Conservation (phyloP, 2,888 invertebrate species). For the Volucella zonaria region DNA sequence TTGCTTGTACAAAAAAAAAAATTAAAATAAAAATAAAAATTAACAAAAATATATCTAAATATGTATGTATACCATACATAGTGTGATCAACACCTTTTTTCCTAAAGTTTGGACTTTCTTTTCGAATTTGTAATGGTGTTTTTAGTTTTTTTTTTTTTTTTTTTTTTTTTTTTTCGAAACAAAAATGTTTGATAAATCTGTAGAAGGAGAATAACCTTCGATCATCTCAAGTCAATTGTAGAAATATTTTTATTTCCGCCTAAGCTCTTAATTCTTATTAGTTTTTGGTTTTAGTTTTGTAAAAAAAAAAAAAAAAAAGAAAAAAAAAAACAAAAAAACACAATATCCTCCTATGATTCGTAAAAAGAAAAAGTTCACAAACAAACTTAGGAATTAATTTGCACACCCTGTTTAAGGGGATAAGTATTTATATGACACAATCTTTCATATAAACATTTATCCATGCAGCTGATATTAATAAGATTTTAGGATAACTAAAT, state of each 20-base stretch:
- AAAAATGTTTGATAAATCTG: neutral
- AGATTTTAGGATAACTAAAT: conserved; percentile 47
- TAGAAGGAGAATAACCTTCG: neutral
- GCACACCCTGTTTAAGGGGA: conserved; percentile 30
- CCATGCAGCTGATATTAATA: conserved; percentile 36
- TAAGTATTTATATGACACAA: conserved; percentile 38
- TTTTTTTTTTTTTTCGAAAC: neutral
- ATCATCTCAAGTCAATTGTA: conserved; percentile 58
- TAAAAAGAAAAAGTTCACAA: conserved; percentile 21
- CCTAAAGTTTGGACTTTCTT: conserved; percentile 18
- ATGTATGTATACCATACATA: conserved; percentile 13
- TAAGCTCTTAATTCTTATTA: neutral
- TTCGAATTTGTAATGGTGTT: conserved; percentile 21
- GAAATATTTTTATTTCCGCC: conserved; percentile 33
- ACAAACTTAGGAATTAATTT: conserved; percentile 36
- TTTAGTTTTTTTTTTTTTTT: neutral
- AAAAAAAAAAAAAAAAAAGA: neutral
- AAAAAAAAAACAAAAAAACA: neutral
- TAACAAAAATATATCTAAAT: conserved; percentile 3
- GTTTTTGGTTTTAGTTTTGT: too few species aligned
- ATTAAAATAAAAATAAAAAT: conserved; percentile 1
- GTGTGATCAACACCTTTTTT: conserved; percentile 40
- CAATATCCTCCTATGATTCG: conserved; percentile 14
- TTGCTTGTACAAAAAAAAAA: conserved; percentile 36
- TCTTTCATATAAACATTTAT: conserved; percentile 41